Evolutionary conservation across 37 sponge, comb jelly and placozoan species (phyloP), one percentile per base, ranked within the genome.

Genomic region (Halichondria panicea): DNA sequence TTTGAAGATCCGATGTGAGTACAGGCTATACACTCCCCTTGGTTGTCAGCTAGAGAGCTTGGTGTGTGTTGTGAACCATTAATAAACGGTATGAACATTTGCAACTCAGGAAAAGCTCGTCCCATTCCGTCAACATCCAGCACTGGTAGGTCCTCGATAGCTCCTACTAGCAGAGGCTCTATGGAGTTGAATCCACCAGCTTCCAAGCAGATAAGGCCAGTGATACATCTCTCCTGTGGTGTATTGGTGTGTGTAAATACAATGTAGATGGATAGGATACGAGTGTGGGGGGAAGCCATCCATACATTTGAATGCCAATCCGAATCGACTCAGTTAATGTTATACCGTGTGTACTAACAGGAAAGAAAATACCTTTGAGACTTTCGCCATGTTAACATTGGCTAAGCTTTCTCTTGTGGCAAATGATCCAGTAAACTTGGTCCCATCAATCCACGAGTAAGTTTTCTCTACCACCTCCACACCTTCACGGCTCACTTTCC

Each of bases 61-160:
- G 94, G 94, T 44, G 68, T 83, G 35, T 66, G 70, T 5, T 53
- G 24, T 37, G 42, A 36, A 30, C 86, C 90, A 40, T 89, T 75
- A 24, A 93, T 93, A 61, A 68, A 79, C 21, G 94, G 94, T 0
- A 68, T 55, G 72, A 68, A 93, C 94, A 93, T 93, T 77, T 93
- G 94, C 8, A 93, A 82, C 62, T 93, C 94, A 19, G 94, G 94
- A 54, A 93, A 93, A 25, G 94, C 94, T 5, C 94, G 57, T 3
- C 94, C 94, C 94, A 93, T 93, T 8, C 94, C 94, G 60, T 93
- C 94, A 32, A 72, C 87, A 82, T 93, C 94, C 59, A 93, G 62
- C 0, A 93, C 87, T 18, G 94, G 94, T 0, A 86, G 67, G 21
- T 76, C 84, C 42, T 68, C n/a, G 19, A 63, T 38, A 13, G 90